These are phyloP conservation scores for Zele albiditarsus DNA, from an alignment of 2,888 invertebrate genomes.

Conservation along the genomic window DNA sequence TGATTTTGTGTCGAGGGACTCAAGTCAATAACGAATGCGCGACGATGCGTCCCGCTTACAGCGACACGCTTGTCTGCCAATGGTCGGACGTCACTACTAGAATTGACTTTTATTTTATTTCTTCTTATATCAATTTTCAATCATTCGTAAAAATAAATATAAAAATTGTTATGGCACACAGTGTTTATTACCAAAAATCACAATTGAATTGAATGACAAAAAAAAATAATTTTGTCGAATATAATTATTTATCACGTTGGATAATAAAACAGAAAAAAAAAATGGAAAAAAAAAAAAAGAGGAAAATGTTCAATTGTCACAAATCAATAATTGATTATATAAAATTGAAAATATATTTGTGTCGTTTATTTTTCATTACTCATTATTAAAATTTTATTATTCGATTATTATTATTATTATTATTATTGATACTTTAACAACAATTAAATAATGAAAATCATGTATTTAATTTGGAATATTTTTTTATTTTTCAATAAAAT, in stretches of 20 bases:
- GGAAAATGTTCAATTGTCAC: too few relatives aligned
- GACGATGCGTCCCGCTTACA: constrained; percentile 5
- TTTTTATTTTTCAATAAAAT: neutral
- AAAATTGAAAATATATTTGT: too few relatives aligned
- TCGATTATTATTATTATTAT: too few relatives aligned
- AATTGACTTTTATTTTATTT: neutral
- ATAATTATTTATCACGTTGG: too few relatives aligned
- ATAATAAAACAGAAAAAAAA: too few relatives aligned
- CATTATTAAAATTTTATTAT: too few relatives aligned
- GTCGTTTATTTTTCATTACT: too few relatives aligned
- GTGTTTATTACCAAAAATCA: neutral
- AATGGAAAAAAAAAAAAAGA: too few relatives aligned
- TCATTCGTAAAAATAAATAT: neutral
- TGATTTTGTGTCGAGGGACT: constrained; percentile 37
- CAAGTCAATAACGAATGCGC: constrained; percentile 48
- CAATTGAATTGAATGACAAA: neutral
- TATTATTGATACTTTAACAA: too few relatives aligned
- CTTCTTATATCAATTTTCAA: neutral
- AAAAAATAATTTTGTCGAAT: neutral
- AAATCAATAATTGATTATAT: too few relatives aligned
- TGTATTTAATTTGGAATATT: too few relatives aligned
- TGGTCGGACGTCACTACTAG: constrained; percentile 11
- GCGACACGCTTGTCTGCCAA: constrained; percentile 13
- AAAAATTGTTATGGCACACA: neutral
- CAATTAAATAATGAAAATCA: too few relatives aligned